Percentiles rank a stretch among this genome's conserved stretches.
Conservation (phyloP, 2,113 vertebrate genomes). For the Heterotilapia buettikoferi region DNA sequence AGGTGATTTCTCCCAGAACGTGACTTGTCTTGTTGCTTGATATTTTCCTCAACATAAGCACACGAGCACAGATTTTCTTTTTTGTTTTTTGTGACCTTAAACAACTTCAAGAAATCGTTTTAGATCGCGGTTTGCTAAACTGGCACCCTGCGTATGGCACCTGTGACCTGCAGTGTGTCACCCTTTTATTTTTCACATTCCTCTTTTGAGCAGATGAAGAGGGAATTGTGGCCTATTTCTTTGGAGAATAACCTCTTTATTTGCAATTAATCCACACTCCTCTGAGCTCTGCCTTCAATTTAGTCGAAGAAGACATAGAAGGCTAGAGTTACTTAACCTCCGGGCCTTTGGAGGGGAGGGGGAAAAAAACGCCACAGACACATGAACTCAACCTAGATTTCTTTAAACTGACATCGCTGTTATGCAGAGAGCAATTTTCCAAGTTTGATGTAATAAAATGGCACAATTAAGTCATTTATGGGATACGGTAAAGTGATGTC, state of each 20-base stretch:
- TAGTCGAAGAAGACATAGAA: constrained; percentile 56
- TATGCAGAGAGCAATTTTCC: constrained; percentile 3
- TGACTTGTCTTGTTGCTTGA: neutral
- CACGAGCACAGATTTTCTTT: neutral
- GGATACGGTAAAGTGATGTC: constrained; percentile 27
- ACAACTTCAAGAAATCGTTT: neutral
- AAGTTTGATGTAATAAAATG: constrained; percentile 28
- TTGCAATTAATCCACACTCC: constrained; percentile 66
- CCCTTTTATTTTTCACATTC: constrained; percentile 13
- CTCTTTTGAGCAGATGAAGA: constrained; percentile 15
- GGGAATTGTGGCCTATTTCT: constrained; percentile 63
- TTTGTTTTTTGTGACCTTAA: neutral
- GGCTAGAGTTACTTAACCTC: constrained; percentile 67
- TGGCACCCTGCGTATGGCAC: neutral
- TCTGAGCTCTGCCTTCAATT: constrained; percentile 65
- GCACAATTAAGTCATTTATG: constrained; percentile 50
- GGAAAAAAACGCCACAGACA: constrained; percentile 23
- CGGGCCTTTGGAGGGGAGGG: constrained; percentile 29
- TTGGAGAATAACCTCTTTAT: constrained; percentile 70
- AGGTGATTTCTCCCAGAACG: constrained; percentile 22
- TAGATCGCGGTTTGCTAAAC: neutral
- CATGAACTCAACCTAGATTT: constrained; percentile 65
- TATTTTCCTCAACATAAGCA: neutral
- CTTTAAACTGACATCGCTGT: constrained; percentile 6
- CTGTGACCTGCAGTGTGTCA: constrained; percentile 15